Percentiles rank a stretch among this genome's conserved stretches.
phyloP scores from a whole-genome alignment of 2,888 invertebrate genomes.

The Chelonus formosanus region DNA sequence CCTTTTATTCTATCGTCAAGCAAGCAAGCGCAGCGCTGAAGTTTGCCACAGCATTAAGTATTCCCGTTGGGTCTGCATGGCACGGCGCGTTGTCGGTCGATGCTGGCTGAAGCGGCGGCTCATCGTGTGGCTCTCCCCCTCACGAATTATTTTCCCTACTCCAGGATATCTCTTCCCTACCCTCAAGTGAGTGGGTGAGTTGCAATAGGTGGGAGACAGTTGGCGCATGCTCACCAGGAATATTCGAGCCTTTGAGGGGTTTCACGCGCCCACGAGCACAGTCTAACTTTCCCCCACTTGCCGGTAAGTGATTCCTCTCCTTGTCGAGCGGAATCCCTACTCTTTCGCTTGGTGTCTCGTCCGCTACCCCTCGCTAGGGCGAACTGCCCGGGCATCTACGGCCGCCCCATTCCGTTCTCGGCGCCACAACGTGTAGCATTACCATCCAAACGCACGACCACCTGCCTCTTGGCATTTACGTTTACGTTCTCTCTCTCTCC shows the following conservation, averaged over 20 bases:
- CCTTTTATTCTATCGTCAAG: slow-evolving; percentile 55
- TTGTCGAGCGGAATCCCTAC: slow-evolving; percentile 26
- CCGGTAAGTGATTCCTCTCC: slow-evolving; percentile 31
- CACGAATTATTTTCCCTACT: slow-evolving; percentile 30
- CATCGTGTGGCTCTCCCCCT: slow-evolving; percentile 43
- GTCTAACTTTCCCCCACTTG: slow-evolving; percentile 31
- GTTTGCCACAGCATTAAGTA: slow-evolving; percentile 56
- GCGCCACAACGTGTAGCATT: slow-evolving; percentile 63
- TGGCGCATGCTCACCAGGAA: not conserved
- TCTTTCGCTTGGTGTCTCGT: slow-evolving; percentile 35
- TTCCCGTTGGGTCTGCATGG: slow-evolving; percentile 59
- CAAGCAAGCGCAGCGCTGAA: slow-evolving; percentile 55
- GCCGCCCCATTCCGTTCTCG: slow-evolving; percentile 65
- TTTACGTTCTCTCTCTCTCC: slow-evolving; percentile 40
- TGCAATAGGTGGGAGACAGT: too few species aligned
- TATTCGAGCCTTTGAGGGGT: not conserved
- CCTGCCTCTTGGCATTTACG: slow-evolving; percentile 41
- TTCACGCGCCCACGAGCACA: slow-evolving; percentile 28
- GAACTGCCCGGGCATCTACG: slow-evolving; percentile 64
- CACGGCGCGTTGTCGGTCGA: slow-evolving; percentile 57
- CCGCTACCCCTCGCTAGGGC: slow-evolving; percentile 58
- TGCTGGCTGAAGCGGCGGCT: slow-evolving; percentile 50
- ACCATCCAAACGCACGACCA: slow-evolving; percentile 45
- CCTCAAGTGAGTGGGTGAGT: not conserved
- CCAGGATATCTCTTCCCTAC: slow-evolving; percentile 13